Evolutionary conservation across 2,888 invertebrate species (phyloP).

Genomic region (Troides helena): DNA sequence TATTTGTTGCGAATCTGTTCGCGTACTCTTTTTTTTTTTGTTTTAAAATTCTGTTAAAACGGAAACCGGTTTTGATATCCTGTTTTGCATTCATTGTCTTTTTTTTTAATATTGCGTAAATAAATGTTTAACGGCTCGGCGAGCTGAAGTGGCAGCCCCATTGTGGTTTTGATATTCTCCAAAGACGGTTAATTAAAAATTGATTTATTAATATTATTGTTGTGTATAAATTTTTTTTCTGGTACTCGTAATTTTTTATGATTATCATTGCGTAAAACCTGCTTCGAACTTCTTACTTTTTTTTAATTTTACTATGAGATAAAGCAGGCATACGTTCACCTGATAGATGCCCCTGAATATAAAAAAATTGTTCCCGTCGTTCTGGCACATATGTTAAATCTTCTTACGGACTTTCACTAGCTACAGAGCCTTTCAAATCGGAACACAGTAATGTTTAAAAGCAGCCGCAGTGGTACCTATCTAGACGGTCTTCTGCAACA

Average conservation of each 20-base stretch:
- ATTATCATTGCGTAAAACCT: not conserved
- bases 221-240: not conserved
- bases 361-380: too few relatives aligned
- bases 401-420: too few relatives aligned
- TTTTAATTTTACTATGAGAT: too few relatives aligned
- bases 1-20: slow-evolving; percentile 77
- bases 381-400: too few relatives aligned
- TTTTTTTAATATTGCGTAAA: slow-evolving; percentile 47
- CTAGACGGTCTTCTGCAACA: too few relatives aligned
- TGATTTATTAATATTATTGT: slow-evolving; percentile 62
- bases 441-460: too few relatives aligned
- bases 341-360: too few relatives aligned
- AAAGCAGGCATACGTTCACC: too few relatives aligned
- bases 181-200: slow-evolving; percentile 74
- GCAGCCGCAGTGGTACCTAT: too few relatives aligned
- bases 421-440: too few relatives aligned
- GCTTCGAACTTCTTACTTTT: too few relatives aligned
- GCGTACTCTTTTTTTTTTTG: slow-evolving; percentile 59
- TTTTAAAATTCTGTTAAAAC: slow-evolving; percentile 68
- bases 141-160: slow-evolving; percentile 58
- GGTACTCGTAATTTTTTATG: not conserved
- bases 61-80: slow-evolving; percentile 71
- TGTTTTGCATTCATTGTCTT: slow-evolving; percentile 70
- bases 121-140: slow-evolving; percentile 75
- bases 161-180: slow-evolving; percentile 65